Conservation (phyloP, 2,888 invertebrate genomes). For the Calliphora vomitoria region DNA sequence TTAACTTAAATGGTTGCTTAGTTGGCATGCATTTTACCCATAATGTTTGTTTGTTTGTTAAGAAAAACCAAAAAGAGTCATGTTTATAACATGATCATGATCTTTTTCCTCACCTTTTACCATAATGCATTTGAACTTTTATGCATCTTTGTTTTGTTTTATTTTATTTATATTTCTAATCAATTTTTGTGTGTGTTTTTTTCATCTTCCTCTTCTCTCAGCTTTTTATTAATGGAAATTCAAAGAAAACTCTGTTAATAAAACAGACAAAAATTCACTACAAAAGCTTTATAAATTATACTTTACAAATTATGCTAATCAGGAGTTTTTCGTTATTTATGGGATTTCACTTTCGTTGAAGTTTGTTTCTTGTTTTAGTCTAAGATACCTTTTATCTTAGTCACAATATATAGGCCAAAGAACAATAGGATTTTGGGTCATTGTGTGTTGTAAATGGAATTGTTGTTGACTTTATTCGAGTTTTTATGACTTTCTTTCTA, state of each 20-base stretch:
- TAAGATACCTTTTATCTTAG: not conserved
- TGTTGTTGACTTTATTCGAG: not conserved
- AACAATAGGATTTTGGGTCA: not conserved
- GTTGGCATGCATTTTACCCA: conserved; percentile 3
- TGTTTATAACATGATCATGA: conserved; percentile 60
- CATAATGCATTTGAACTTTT: conserved; percentile 62
- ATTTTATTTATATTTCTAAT: conserved; percentile 47
- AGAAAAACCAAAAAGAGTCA: conserved; percentile 38
- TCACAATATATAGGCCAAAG: not conserved
- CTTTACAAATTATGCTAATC: conserved; percentile 19
- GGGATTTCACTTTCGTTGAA: conserved; percentile 46
- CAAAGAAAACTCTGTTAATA: not conserved
- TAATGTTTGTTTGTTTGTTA: conserved; percentile 16
- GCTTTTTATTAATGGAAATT: conserved; percentile 29
- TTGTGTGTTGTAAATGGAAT: not conserved
- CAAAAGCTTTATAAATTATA: conserved; percentile 19
- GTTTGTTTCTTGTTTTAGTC: not conserved
- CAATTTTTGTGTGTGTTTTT: conserved; percentile 39
- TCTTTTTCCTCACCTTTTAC: conserved; percentile 62
- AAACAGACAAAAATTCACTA: not conserved
- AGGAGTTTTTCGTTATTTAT: conserved; percentile 19
- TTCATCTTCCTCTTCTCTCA: conserved; percentile 10
- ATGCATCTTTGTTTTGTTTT: conserved; percentile 26
- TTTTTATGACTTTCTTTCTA: not conserved
- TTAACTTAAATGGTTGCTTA: not conserved